A percentile compares a stretch with the other conserved stretches of the same genome.
These are phyloP conservation scores for Nomada goodeniana DNA, from an alignment of 2,888 invertebrate genomes.

Conservation along the genomic window DNA sequence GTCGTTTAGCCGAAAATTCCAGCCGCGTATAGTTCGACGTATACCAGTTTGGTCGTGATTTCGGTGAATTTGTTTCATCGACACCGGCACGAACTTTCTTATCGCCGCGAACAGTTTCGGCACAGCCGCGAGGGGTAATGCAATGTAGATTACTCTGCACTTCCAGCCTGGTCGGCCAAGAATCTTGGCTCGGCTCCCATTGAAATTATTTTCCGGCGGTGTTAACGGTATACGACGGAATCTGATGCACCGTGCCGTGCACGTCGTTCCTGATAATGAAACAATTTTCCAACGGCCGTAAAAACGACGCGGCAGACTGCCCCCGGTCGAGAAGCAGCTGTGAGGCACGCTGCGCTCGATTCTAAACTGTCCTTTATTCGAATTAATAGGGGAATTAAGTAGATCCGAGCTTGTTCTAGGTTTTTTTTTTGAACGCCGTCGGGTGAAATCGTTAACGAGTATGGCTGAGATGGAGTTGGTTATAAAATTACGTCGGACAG, in stretches of 20 bases:
- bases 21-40: constrained; percentile 10
- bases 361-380: neutral
- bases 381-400: constrained; percentile 35
- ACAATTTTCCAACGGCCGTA: constrained; percentile 34
- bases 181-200: constrained; percentile 63
- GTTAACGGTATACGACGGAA: constrained; percentile 42
- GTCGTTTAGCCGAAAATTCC: constrained; percentile 36
- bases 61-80: constrained; percentile 55
- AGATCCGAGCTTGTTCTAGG: neutral
- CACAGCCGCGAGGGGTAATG: constrained; percentile 37
- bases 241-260: constrained; percentile 30
- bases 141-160: constrained; percentile 57
- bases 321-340: neutral
- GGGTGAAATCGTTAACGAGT: neutral
- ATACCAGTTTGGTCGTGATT: constrained; percentile 22
- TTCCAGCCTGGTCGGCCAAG: constrained; percentile 35
- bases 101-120: constrained; percentile 41
- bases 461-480: neutral
- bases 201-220: constrained; percentile 60
- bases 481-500: too few relatives aligned
- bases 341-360: neutral
- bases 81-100: constrained; percentile 39
- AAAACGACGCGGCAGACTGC: constrained; percentile 33
- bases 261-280: constrained; percentile 37
- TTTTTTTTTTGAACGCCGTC: neutral